Percentiles rank a stretch among this genome's conserved stretches.
Conservation (phyloP, 2,797 vertebrate species). For the Takifugu ocellatus region DNA sequence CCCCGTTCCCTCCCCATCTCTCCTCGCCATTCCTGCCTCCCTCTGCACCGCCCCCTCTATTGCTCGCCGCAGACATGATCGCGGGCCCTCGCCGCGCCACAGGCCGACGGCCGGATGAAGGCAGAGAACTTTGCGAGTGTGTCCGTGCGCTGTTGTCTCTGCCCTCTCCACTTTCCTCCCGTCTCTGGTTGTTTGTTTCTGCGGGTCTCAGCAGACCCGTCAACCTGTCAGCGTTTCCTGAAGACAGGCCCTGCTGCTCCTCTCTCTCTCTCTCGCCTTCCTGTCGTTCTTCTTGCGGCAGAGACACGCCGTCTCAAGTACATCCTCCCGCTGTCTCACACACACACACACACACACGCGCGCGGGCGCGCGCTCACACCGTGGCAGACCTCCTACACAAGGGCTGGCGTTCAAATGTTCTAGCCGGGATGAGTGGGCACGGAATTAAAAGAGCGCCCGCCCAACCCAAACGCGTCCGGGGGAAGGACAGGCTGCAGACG, state of each 20-base stretch:
- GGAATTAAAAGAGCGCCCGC: conserved; percentile 36
- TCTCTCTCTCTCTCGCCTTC: conserved; percentile 48
- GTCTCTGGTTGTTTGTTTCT: conserved; percentile 47
- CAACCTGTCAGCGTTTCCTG: conserved; percentile 64
- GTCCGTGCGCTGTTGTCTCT: conserved; percentile 1
- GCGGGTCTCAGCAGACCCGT: conserved; percentile 67
- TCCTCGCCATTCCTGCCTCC: too few species aligned
- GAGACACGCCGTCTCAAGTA: conserved; percentile 51
- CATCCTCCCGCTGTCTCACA: conserved; percentile 59
- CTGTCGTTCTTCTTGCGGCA: conserved; percentile 33
- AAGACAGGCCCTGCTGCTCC: conserved; percentile 27
- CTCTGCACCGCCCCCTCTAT: conserved; percentile 2
- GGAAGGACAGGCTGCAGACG: conserved; percentile 25
- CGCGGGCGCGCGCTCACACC: conserved; percentile 4
- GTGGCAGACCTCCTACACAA: conserved; percentile 55
- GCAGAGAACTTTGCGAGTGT: background rate
- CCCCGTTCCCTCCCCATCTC: background rate
- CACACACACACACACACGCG: conserved; percentile 38
- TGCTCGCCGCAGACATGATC: conserved; percentile 2
- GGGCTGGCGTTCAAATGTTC: conserved; percentile 55
- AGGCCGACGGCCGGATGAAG: background rate
- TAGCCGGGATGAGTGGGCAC: conserved; percentile 47
- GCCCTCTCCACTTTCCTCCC: conserved; percentile 3
- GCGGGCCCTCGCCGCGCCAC: background rate
- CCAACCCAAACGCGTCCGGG: conserved; percentile 22